phyloP scores from a whole-genome alignment of 1,140 invertebrate species.

The Drosophila athabasca region DNA sequence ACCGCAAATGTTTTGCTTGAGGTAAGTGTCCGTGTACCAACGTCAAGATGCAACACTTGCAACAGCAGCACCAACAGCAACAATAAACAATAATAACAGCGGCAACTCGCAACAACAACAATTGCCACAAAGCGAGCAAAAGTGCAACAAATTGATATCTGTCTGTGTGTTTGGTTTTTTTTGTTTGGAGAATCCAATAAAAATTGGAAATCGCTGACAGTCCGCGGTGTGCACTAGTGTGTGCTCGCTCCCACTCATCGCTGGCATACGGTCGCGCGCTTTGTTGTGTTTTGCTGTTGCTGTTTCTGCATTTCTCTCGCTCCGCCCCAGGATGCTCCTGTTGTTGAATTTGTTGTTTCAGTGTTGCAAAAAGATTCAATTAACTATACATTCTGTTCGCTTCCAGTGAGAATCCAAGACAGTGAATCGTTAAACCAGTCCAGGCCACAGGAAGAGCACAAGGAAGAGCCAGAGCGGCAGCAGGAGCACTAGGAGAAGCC shows the following conservation, averaged over 20 bases:
- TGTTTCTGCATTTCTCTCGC: slow-evolving; percentile 64
- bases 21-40: slow-evolving; percentile 44
- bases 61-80: background rate
- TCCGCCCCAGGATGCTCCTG: slow-evolving; percentile 17
- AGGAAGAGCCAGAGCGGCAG: slow-evolving; percentile 9
- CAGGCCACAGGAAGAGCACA: slow-evolving; percentile 27
- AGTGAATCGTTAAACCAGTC: slow-evolving; percentile 14
- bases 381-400: background rate
- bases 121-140: slow-evolving; percentile 10
- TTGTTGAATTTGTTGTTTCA: slow-evolving; percentile 20
- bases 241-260: slow-evolving; percentile 64
- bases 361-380: slow-evolving; percentile 14
- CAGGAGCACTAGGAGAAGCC: slow-evolving; percentile 1
- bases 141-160: slow-evolving; percentile 58
- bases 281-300: slow-evolving; percentile 77
- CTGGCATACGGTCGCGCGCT: slow-evolving; percentile 42
- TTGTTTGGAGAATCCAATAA: slow-evolving; percentile 44
- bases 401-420: too few relatives aligned
- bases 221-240: slow-evolving; percentile 44
- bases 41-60: slow-evolving; percentile 1
- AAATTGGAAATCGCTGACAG: slow-evolving; percentile 49
- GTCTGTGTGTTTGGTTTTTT: background rate
- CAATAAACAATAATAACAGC: too few relatives aligned
- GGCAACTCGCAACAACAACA: background rate
- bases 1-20: slow-evolving; percentile 64